A percentile compares a stretch with the other conserved stretches of the same genome.
phyloP scores from a whole-genome alignment of 2,113 vertebrate species.

The Myrmecobius fasciatus region DNA sequence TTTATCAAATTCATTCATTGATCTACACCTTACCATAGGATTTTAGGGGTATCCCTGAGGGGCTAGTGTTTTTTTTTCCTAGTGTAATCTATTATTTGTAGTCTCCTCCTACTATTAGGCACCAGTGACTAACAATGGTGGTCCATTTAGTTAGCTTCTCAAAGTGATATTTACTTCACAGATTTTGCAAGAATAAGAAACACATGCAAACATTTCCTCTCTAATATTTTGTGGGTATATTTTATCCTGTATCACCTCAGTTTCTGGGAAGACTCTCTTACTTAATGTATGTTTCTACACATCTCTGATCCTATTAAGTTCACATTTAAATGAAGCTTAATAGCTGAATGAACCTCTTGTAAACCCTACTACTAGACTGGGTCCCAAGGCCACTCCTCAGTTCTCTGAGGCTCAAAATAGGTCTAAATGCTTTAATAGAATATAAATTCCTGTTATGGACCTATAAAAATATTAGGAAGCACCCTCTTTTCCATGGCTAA shows the following conservation, averaged over 20 bases:
- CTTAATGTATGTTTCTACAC: neutral
- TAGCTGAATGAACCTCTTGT: neutral
- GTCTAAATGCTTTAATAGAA: neutral
- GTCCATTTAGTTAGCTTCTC: neutral
- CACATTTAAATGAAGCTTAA: neutral
- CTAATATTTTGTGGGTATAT: neutral
- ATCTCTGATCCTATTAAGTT: neutral
- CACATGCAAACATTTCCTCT: neutral
- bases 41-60: neutral
- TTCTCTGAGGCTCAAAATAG: neutral
- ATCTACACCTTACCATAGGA: neutral
- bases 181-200: neutral
- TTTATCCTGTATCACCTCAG: neutral
- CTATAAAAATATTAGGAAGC: no score
- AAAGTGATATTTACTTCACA: neutral
- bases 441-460: neutral
- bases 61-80: neutral
- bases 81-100: neutral
- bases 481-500: no score
- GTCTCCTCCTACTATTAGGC: neutral
- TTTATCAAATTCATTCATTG: neutral
- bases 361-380: neutral
- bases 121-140: neutral
- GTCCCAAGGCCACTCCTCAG: neutral
- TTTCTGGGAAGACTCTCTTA: neutral